Conservation (phyloP, 2,113 vertebrate species). For the Ailurus styani region DNA sequence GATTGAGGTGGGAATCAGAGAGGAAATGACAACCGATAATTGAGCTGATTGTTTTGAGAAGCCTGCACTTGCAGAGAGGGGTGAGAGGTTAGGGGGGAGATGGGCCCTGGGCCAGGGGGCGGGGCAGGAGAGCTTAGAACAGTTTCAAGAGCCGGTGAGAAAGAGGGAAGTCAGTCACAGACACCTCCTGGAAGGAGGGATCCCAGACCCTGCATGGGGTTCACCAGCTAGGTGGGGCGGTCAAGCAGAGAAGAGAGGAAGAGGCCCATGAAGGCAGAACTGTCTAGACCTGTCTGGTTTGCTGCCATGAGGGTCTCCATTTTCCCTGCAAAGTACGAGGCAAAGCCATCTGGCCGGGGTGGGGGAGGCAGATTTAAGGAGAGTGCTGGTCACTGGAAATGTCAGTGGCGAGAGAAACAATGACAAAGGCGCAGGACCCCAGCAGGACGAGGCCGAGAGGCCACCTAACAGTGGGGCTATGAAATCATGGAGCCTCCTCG, state of each 20-base stretch:
- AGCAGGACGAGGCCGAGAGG: fast-evolving
- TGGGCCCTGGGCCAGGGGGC: fast-evolving
- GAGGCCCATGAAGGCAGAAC: fast-evolving
- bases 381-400: too few relatives aligned
- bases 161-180: fast-evolving
- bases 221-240: fast-evolving
- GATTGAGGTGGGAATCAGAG: not conserved
- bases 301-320: not conserved
- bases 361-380: not conserved
- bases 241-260: not conserved
- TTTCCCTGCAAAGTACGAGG: not conserved
- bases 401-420: not conserved
- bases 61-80: not conserved
- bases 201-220: fast-evolving
- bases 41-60: too few relatives aligned
- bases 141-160: fast-evolving
- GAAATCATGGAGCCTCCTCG: not conserved
- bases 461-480: not conserved
- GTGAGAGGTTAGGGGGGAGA: too few relatives aligned
- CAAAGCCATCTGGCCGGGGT: not conserved
- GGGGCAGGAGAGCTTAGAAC: not conserved
- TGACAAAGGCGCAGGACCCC: fast-evolving
- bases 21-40: fast-evolving
- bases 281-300: not conserved
- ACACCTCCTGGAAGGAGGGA: not conserved